Conservation (phyloP, 2,113 vertebrate species). For the Cairina moschata region DNA sequence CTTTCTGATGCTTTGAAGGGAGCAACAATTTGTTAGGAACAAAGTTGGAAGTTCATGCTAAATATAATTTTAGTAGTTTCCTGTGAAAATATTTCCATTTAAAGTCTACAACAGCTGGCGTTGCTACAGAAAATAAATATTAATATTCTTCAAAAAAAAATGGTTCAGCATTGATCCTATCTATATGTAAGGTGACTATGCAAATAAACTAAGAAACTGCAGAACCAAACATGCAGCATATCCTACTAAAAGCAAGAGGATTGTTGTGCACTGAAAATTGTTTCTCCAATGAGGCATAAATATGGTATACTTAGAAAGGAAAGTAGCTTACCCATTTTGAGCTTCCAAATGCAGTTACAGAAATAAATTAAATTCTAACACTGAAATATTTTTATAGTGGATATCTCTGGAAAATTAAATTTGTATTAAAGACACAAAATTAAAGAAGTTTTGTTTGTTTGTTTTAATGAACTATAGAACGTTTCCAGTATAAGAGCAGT, state of each 20-base stretch:
- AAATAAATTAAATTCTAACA: not conserved
- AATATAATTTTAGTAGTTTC: not conserved
- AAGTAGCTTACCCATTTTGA: not conserved
- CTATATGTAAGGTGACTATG: fast-evolving
- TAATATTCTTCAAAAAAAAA: not conserved
- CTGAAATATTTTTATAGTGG: not conserved
- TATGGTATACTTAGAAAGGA: not conserved
- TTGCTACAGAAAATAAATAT: not conserved
- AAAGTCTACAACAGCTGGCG: not conserved
- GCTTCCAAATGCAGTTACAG: not conserved
- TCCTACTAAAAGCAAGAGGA: not conserved
- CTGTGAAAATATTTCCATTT: not conserved
- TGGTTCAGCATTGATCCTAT: not conserved
- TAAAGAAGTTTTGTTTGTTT: not conserved
- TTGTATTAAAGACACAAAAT: not conserved
- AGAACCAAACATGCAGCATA: not conserved
- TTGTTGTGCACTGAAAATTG: fast-evolving
- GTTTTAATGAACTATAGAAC: not conserved
- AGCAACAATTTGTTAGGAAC: not conserved
- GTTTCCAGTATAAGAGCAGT: not conserved
- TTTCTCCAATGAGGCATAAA: not conserved
- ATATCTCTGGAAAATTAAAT: not conserved
- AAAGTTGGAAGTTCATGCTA: not conserved
- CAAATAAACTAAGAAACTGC: not conserved
- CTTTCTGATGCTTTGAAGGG: not conserved